Percentiles rank a stretch among this genome's conserved stretches.
phyloP scores from a whole-genome alignment of 2,113 vertebrate species.

The Notechis scutatus region DNA sequence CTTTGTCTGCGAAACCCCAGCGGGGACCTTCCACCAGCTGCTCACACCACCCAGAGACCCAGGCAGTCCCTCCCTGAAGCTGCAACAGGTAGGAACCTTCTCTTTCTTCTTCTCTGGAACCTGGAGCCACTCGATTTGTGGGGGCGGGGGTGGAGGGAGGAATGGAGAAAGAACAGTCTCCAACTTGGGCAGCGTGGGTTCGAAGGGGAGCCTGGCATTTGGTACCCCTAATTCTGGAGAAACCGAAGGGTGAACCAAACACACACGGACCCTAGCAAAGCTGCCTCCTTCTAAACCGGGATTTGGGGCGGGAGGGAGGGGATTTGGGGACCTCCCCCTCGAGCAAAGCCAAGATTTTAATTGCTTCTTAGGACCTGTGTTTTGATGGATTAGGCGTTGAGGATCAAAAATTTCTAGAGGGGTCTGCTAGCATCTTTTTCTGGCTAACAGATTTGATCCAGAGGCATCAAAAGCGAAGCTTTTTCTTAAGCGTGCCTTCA shows the following conservation, averaged over 20 bases:
- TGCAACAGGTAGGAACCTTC: background rate
- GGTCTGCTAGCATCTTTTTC: background rate
- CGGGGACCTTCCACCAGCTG: background rate
- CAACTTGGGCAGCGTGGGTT: too few species aligned
- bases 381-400: background rate
- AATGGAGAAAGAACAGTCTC: background rate
- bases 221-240: background rate
- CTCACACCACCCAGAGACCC: background rate
- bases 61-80: background rate
- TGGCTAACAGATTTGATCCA: background rate
- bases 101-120: background rate
- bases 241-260: too few species aligned
- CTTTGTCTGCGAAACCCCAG: background rate
- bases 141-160: too few species aligned
- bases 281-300: background rate
- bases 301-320: background rate
- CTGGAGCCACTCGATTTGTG: accelerated
- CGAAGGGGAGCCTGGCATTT: accelerated
- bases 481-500: background rate
- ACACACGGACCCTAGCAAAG: background rate
- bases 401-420: background rate
- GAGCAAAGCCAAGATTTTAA: background rate
- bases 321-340: background rate
- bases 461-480: background rate
- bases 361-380: background rate